Evolutionary conservation across 2,797 vertebrate genomes (phyloP).

Genomic region (Lithobates pipiens): DNA sequence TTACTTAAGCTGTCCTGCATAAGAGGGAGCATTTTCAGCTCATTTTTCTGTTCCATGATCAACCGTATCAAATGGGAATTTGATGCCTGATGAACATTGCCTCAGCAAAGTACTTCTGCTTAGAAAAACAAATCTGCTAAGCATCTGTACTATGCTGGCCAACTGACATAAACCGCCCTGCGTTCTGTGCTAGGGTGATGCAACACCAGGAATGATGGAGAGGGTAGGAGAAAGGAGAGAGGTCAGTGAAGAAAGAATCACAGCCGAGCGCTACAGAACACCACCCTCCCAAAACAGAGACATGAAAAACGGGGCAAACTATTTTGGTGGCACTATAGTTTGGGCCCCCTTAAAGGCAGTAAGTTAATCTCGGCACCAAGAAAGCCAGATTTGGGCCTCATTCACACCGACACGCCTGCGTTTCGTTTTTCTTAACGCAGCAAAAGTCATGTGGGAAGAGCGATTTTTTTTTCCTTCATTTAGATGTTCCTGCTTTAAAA

Average conservation of each 20-base stretch:
- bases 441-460: too few species aligned
- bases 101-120: conserved; percentile 12
- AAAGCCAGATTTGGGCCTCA: too few species aligned
- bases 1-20: conserved; percentile 48
- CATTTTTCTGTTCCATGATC: conserved; percentile 35
- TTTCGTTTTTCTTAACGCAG: too few species aligned
- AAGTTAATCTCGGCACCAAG: too few species aligned
- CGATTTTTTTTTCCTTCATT: too few species aligned
- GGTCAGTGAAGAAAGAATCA: background rate
- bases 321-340: background rate
- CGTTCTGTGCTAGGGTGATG: background rate
- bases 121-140: conserved; percentile 54
- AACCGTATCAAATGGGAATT: conserved; percentile 45
- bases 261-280: background rate
- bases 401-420: too few species aligned
- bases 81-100: conserved; percentile 17
- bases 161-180: conserved; percentile 5
- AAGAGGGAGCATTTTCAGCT: conserved; percentile 38
- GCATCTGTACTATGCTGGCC: background rate
- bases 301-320: background rate
- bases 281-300: background rate
- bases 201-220: background rate
- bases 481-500: too few species aligned
- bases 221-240: background rate
- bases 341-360: too few species aligned